These are phyloP conservation scores for Brachionichthys hirsutus DNA, from an alignment of 2,113 vertebrate species.

Conservation along the genomic window DNA sequence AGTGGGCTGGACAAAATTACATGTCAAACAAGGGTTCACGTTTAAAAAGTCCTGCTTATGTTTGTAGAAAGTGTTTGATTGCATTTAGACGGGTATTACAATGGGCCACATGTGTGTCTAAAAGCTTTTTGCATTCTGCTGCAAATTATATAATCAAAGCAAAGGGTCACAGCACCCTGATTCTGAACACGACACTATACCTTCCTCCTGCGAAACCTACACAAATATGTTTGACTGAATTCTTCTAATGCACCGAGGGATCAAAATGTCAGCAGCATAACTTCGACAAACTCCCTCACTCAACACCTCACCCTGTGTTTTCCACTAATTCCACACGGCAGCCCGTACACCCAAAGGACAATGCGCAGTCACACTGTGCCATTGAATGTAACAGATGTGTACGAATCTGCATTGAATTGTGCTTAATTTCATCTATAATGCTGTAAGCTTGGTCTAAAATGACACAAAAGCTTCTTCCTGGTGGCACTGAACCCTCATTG, in stretches of 20 bases:
- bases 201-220: slow-evolving; percentile 77
- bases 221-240: slow-evolving; percentile 73
- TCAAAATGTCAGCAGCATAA: slow-evolving; percentile 71
- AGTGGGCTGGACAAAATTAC: slow-evolving; percentile 84
- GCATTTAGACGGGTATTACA: slow-evolving; percentile 84
- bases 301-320: slow-evolving; percentile 61
- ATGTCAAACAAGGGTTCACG: slow-evolving; percentile 81
- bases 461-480: slow-evolving; percentile 63
- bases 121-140: slow-evolving; percentile 82
- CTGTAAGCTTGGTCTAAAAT: slow-evolving; percentile 60
- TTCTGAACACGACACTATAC: slow-evolving; percentile 74
- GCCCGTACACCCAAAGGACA: slow-evolving; percentile 57
- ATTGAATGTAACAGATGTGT: slow-evolving; percentile 58
- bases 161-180: slow-evolving; percentile 77
- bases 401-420: slow-evolving; percentile 69
- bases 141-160: slow-evolving; percentile 81
- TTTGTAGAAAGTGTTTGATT: slow-evolving; percentile 82
- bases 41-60: slow-evolving; percentile 80
- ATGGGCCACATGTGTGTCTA: slow-evolving; percentile 83
- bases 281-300: slow-evolving; percentile 66
- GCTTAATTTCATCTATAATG: slow-evolving; percentile 66
- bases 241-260: slow-evolving; percentile 73
- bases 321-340: slow-evolving; percentile 57
- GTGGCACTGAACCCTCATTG: slow-evolving; percentile 65
- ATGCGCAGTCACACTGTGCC: slow-evolving; percentile 60